Percentiles rank a stretch among this genome's conserved stretches.
Evolutionary conservation across 2,113 vertebrate species (phyloP).

Genomic region (Protomyctophum bolini): DNA sequence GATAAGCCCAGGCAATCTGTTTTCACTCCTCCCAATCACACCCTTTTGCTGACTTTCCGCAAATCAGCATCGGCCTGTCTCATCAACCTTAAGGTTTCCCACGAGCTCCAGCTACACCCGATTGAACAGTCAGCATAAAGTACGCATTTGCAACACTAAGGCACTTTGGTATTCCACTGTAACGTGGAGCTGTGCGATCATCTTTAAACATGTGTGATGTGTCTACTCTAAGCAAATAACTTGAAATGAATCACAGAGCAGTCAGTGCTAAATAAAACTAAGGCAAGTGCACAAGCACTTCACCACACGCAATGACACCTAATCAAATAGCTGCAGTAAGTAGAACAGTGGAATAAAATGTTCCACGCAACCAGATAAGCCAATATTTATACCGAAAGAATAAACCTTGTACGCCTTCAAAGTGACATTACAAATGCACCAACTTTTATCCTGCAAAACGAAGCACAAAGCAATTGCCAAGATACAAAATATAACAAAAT

Average conservation of each 20-base stretch:
- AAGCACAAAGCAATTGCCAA: not conserved
- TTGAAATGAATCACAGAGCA: not conserved
- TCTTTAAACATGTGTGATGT: conserved; percentile 1
- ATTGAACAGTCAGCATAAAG: conserved; percentile 5
- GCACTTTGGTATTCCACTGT: no score
- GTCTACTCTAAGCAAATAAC: not conserved
- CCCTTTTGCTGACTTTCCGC: conserved; percentile 47
- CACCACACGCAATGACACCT: no score
- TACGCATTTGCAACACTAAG: not conserved
- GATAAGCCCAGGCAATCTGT: not conserved
- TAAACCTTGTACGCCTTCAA: conserved; percentile 10
- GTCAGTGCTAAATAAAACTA: no score
- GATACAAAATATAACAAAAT: conserved; percentile 2
- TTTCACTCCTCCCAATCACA: conserved; percentile 29
- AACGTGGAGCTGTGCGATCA: not conserved
- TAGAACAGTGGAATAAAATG: no score
- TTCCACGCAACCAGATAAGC: no score
- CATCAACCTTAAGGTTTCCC: conserved; percentile 16
- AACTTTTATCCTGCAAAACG: conserved; percentile 10
- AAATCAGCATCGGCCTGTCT: conserved; percentile 33
- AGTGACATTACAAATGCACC: not conserved
- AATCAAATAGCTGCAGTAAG: no score
- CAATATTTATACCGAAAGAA: conserved; percentile 14
- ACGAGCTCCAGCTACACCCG: conserved; percentile 17
- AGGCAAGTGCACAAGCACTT: no score